These are phyloP conservation scores for Cryptomyrus ogoouensis DNA, from an alignment of 2,113 vertebrate species.

Conservation along the genomic window DNA sequence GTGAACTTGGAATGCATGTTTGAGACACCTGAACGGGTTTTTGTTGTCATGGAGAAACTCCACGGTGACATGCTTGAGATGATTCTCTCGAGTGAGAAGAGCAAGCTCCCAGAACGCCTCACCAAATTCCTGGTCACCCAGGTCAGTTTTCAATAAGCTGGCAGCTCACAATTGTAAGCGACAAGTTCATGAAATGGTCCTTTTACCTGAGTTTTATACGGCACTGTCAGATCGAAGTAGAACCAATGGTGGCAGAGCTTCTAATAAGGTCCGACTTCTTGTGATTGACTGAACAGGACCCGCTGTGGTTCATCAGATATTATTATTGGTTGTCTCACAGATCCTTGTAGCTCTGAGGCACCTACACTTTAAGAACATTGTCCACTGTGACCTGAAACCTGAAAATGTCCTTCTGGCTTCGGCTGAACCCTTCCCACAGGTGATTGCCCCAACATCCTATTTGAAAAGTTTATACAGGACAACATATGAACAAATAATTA, in stretches of 20 bases:
- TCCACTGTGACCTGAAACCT: constrained; percentile 98
- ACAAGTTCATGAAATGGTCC: not conserved
- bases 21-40: constrained; percentile 93
- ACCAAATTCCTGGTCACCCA: constrained; percentile 97
- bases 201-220: not conserved
- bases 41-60: constrained; percentile 98
- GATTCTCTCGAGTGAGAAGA: constrained; percentile 97
- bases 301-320: not conserved
- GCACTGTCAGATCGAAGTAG: not conserved
- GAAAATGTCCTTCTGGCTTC: constrained; percentile 94
- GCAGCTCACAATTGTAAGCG: not conserved
- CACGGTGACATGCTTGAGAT: constrained; percentile 99
- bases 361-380: constrained; percentile 97
- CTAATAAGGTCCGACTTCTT: not conserved
- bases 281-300: not conserved
- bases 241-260: not conserved
- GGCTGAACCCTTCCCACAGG: constrained; percentile 94
- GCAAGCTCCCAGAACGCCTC: constrained; percentile 89
- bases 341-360: constrained; percentile 95
- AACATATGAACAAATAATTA: not conserved
- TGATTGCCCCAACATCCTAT: constrained; percentile 31
- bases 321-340: constrained; percentile 49
- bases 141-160: constrained; percentile 53
- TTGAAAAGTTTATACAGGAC: not conserved
- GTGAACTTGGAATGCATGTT: constrained; percentile 99